phyloP scores from a whole-genome alignment of 2,797 vertebrate species.

The Synaphobranchus kaupii region DNA sequence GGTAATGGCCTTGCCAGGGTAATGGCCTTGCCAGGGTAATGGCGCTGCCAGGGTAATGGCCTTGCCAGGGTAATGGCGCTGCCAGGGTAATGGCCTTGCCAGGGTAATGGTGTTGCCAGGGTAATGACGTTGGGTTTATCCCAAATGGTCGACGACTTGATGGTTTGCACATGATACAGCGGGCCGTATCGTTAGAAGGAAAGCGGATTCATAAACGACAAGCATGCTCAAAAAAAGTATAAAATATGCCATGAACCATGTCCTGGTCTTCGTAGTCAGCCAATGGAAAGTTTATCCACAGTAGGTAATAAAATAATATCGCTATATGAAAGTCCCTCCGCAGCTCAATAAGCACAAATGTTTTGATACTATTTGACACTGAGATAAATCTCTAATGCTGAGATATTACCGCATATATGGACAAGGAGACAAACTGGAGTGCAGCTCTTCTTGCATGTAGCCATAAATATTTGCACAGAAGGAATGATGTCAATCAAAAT shows the following conservation, averaged over 20 bases:
- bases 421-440: not conserved
- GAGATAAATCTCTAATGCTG: not conserved
- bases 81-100: not conserved
- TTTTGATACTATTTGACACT: not conserved
- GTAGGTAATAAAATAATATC: not conserved
- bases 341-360: not conserved
- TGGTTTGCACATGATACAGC: slow-evolving; percentile 5
- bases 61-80: too few relatives aligned
- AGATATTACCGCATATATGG: not conserved
- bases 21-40: not conserved
- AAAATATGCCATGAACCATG: slow-evolving; percentile 8
- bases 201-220: slow-evolving; percentile 1
- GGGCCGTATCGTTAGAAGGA: not conserved
- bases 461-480: not conserved
- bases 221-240: not conserved
- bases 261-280: not conserved
- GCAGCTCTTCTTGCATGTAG: not conserved
- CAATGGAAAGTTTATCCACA: not conserved
- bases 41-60: not conserved
- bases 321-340: not conserved
- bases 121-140: not conserved
- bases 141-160: not conserved
- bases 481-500: not conserved
- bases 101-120: too few relatives aligned
- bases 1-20: too few relatives aligned